phyloP scores from a whole-genome alignment of 1,140 invertebrate genomes.

The Trachelipus rathkii region DNA sequence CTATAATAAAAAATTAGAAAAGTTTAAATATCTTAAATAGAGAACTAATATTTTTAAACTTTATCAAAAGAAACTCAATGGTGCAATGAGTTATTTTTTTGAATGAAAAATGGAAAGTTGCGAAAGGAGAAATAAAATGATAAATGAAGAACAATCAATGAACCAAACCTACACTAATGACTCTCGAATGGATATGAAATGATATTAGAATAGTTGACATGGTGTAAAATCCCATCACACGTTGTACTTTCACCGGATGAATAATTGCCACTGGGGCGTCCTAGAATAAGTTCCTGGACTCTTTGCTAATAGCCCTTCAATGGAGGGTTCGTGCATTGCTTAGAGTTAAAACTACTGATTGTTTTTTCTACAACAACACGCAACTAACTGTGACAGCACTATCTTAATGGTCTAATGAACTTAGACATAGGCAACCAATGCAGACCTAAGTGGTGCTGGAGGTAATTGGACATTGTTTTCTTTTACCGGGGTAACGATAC shows the following conservation, averaged over 20 bases:
- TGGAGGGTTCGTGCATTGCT: neutral
- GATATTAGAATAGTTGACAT: too few species aligned
- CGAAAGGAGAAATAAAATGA: too few species aligned
- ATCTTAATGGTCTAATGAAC: conserved; percentile 53
- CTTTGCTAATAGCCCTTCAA: neutral
- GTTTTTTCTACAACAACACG: conserved; percentile 25
- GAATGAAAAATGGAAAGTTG: too few species aligned
- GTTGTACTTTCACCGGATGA: neutral
- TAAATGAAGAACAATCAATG: too few species aligned
- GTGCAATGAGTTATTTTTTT: too few species aligned
- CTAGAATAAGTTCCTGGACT: neutral
- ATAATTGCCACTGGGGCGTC: neutral
- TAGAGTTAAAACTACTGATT: neutral
- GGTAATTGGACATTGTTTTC: conserved; percentile 51
- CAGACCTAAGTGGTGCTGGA: conserved; percentile 53
- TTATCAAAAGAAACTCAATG: too few species aligned
- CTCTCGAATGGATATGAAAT: too few species aligned
- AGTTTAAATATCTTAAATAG: too few species aligned
- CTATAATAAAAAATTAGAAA: neutral
- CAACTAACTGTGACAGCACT: conserved; percentile 43
- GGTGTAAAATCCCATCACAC: neutral
- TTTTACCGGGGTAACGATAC: conserved; percentile 51
- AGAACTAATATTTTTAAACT: too few species aligned
- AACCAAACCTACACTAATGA: too few species aligned
- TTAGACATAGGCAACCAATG: conserved; percentile 55